Base-by-base conservation (phyloP, 1,140 invertebrate genomes). In the Zaprionus camerounensis region DNA sequence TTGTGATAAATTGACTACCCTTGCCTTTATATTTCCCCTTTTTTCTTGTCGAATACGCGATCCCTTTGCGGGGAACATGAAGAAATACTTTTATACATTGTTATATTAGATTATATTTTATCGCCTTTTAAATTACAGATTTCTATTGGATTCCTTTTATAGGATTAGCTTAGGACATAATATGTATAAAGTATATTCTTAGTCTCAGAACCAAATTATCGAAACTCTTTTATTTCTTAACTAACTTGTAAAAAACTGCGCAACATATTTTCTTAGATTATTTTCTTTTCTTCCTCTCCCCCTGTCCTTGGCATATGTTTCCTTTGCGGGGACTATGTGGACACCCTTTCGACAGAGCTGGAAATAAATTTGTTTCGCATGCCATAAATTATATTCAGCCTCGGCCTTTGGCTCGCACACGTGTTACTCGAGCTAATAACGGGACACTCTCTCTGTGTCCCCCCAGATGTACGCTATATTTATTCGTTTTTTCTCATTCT, bases 351-450 rank as follows among this genome's bases (percentile, higher is more conserved):
- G 1, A 20, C 46, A 4, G 71, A 76, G 67, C 86, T 28, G 53
- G 66, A 72, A 76, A 90, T 88, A 90, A 84, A 88, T 88, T 84
- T 76, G 83, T 78, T 71, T 84, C 58, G 68, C 55, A 51, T 69
- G 81, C 65, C 81, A 88, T 88, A 88, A 90, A 88, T 88, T 88
- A 88, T 84, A 71, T 75, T 72, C 84, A 88, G 80, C 76, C 76
- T 84, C 69, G 62, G 78, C 62, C 59, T 77, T 73, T 78, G 76
- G 71, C 76, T 74, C 67, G 56, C 75, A 78, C 79, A 81, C 67
- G 79, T 81, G 79, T 81, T 81, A 76, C 84, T 71, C 68, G 49
- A 84, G 69, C 84, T 88, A 90, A 88, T 88, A 88, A 88, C 78
- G 81, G 81, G 71, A 78, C 83, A 88, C 53, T 73, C 20, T 11